These are phyloP conservation scores for Mareca strepera DNA, from an alignment of 2,797 vertebrate genomes.

Conservation along the genomic window DNA sequence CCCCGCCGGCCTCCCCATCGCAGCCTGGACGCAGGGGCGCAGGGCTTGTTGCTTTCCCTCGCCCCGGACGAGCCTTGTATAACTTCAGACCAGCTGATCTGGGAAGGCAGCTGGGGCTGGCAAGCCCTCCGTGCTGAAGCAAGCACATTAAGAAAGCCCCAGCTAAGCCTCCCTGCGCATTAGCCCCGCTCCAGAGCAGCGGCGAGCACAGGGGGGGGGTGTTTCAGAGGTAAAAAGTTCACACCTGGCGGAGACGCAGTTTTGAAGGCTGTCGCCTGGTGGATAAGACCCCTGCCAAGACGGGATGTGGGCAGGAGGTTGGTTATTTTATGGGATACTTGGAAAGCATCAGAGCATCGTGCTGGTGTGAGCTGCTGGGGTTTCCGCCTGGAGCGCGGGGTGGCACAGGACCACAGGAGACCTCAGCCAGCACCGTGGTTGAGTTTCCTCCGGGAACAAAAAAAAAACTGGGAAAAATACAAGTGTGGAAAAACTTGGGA, in stretches of 20 bases:
- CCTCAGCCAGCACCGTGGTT: neutral
- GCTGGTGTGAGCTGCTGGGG: neutral
- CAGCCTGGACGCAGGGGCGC: neutral
- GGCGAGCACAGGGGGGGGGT: neutral
- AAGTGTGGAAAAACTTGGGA: neutral
- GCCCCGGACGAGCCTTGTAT: neutral
- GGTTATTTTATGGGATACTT: neutral
- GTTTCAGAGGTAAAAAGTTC: neutral
- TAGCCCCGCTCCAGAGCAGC: neutral
- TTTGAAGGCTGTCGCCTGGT: neutral
- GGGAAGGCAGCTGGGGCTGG: neutral
- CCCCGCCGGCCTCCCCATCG: accelerated
- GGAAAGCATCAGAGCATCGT: neutral
- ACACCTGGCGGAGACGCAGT: neutral
- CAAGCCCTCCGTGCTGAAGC: neutral
- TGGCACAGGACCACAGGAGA: neutral
- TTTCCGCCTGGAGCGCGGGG: neutral
- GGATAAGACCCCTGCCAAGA: neutral
- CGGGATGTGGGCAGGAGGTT: neutral
- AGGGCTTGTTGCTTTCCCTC: neutral
- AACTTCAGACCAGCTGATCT: neutral
- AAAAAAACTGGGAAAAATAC: no score
- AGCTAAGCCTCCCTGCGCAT: neutral
- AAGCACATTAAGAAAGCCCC: neutral
- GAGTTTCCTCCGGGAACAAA: neutral